These are phyloP conservation scores for Anagyrus pseudococci DNA, from an alignment of 2,888 invertebrate species.

Conservation along the genomic window DNA sequence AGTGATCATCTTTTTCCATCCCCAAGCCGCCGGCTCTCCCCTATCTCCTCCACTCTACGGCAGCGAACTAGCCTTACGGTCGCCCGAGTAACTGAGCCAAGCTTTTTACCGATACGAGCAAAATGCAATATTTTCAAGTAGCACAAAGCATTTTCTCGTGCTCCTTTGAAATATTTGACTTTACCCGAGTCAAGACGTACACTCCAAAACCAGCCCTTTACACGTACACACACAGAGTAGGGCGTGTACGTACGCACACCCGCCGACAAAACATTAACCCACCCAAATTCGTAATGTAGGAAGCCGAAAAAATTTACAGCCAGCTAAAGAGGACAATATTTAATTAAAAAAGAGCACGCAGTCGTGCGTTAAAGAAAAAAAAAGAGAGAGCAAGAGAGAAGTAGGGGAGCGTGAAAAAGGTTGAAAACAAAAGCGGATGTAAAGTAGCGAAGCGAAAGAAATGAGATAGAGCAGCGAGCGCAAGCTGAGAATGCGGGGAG, in stretches of 20 bases:
- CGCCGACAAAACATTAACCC: too few species aligned
- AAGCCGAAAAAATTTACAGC: neutral
- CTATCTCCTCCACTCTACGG: neutral
- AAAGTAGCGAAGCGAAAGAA: neutral
- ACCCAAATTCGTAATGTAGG: too few species aligned
- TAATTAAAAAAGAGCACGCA: constrained; percentile 18
- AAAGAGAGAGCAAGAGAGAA: too few species aligned
- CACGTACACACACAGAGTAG: neutral
- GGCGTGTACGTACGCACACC: too few species aligned
- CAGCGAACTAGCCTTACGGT: neutral
- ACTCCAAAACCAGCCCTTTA: neutral
- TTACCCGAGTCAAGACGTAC: neutral
- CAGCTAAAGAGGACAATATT: constrained; percentile 9
- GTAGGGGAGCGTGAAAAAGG: neutral
- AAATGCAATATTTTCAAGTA: constrained; percentile 2
- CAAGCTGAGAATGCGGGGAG: neutral
- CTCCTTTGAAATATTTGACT: constrained; percentile 18
- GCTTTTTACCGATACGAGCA: neutral
- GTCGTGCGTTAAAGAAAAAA: too few species aligned
- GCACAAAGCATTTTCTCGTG: neutral
- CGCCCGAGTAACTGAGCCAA: constrained; percentile 17
- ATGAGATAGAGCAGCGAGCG: neutral
- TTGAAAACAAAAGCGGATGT: constrained; percentile 4
- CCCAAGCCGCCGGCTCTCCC: too few species aligned
- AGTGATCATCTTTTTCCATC: constrained; percentile 17